Evolutionary conservation across 2,797 vertebrate species (phyloP), one percentile per base, ranked within the genome.

Genomic region (Gymnoscopelus microlampas): DNA sequence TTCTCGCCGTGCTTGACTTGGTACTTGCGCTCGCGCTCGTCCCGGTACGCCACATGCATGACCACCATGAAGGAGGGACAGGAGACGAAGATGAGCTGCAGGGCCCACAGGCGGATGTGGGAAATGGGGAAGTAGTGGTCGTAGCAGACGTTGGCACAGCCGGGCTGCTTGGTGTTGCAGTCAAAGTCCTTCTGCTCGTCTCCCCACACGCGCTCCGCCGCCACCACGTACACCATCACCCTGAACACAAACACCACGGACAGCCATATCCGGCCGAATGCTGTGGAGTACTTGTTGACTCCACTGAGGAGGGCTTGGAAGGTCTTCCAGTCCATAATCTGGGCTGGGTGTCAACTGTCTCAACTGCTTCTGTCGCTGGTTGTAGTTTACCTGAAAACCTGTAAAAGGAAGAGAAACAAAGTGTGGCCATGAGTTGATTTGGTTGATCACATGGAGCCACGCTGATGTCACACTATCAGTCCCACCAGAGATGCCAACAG

Each of bases 171-270:
- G 0, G 95, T 99, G 90, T 99, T 99, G 84, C 98, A 99, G 82
- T 99, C 98, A 1, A 99, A 99, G 83, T 99, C 98, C 71, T 97
- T 98, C 91, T 99, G 97, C 73, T 99, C 98, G 0, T 99, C 98
- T 0, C 98, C 95, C 98, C 98, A 99, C 53, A 99, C 98, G 0
- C 94, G 91, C 87, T 99, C 98, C 0, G 98, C 98, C 0, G 98
- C 98, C 84, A 99, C 98, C 83, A 98, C 98, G 0, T 98, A 99
- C 74, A 99, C 97, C 92, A 99, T 92, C 72, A 99, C 95, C 0
- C 97, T 92, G 89, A 99, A 99, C 44, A 99, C 94, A 0, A 99
- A 99, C 82, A 99, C 98, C 78, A 99, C 95, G 0, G 97, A 99
- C 67, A 99, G 94, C 98, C 98, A 99, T 77, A 99, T 91, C 35